These are phyloP conservation scores for Metridium senile DNA, from an alignment of 92 coral and sea anemone species.

Conservation along the genomic window DNA sequence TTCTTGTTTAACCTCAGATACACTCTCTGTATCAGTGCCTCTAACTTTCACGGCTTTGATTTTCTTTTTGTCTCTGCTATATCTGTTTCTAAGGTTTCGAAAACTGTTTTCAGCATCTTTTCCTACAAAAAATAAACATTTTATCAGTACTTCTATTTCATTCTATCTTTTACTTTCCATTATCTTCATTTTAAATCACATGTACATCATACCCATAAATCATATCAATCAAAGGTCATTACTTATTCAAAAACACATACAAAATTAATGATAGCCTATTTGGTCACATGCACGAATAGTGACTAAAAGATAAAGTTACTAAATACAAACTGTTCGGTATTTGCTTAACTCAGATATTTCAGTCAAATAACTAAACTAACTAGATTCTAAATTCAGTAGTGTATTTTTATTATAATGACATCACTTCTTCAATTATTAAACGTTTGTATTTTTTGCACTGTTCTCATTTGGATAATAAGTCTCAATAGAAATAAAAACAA, in stretches of 20 bases:
- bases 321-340: background rate
- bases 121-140: slow-evolving; percentile 7
- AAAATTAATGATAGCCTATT: background rate
- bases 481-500: too few relatives aligned
- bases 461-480: background rate
- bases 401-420: background rate
- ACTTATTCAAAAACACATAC: background rate
- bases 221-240: background rate
- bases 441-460: background rate
- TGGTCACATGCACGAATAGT: background rate
- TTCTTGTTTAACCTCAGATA: slow-evolving; percentile 45
- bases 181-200: background rate
- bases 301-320: background rate
- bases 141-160: background rate
- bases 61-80: slow-evolving; percentile 47
- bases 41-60: slow-evolving; percentile 38
- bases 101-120: slow-evolving; percentile 48
- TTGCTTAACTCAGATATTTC: background rate
- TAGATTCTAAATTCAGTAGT: background rate
- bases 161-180: background rate
- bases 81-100: slow-evolving; percentile 38
- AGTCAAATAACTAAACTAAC: background rate
- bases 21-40: slow-evolving; percentile 41
- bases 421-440: background rate
- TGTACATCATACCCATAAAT: background rate